A percentile compares a stretch with the other conserved stretches of the same genome.
Evolutionary conservation across 2,797 vertebrate species (phyloP).

Genomic region (Neolamprologus multifasciatus): DNA sequence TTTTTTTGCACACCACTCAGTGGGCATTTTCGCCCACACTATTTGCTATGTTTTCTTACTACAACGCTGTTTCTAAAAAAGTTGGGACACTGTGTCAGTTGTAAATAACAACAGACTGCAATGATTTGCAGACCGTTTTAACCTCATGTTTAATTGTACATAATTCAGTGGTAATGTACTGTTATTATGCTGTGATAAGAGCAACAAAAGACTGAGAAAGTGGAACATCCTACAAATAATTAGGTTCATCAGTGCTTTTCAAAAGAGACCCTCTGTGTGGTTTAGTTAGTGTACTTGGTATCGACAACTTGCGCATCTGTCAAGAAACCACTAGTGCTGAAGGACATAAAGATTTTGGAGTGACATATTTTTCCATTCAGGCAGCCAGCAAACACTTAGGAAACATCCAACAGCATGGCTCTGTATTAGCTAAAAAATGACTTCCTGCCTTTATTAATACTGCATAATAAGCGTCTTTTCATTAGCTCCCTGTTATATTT

Average conservation of each 20-base stretch:
- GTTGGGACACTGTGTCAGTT: not conserved
- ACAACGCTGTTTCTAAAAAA: not conserved
- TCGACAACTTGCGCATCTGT: not conserved
- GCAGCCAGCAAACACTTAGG: not conserved
- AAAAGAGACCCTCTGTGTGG: not conserved
- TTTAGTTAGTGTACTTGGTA: not conserved
- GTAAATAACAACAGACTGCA: not conserved
- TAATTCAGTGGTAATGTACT: not conserved
- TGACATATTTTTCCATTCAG: not conserved
- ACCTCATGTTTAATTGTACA: not conserved
- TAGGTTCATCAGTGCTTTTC: not conserved
- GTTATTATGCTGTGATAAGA: not conserved
- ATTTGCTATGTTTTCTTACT: not conserved
- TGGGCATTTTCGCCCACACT: not conserved
- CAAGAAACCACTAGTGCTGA: not conserved
- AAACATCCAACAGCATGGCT: not conserved
- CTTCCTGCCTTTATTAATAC: not conserved
- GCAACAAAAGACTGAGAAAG: not conserved
- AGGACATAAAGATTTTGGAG: not conserved
- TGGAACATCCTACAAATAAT: not conserved
- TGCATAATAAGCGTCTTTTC: not conserved
- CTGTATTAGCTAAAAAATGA: not conserved
- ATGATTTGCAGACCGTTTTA: not conserved
- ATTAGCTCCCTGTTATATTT: not conserved
- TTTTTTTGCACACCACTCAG: not conserved